Conservation (phyloP, 2,888 invertebrate species). For the Phengaris alcon region DNA sequence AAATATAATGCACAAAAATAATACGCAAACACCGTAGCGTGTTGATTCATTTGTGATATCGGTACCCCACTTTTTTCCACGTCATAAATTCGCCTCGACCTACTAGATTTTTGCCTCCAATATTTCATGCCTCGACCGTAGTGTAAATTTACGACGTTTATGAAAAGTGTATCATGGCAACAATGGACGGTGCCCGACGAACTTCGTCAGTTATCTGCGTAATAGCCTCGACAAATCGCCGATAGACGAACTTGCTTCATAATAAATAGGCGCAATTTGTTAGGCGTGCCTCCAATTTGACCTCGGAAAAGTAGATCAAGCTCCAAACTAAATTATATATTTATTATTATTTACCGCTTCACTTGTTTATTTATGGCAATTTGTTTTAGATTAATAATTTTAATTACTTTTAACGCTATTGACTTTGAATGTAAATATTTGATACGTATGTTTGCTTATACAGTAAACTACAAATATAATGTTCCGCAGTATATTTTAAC, state of each 20-base stretch:
- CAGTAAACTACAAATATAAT: no score
- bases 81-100: conserved; percentile 18
- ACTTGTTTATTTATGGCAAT: conserved; percentile 19
- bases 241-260: conserved; percentile 62
- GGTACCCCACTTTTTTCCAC: background rate
- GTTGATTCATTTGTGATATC: background rate
- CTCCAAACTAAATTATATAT: conserved; percentile 36
- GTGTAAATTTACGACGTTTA: conserved; percentile 12
- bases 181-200: conserved; percentile 42
- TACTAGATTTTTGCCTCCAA: conserved; percentile 17
- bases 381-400: background rate
- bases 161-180: conserved; percentile 23
- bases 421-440: background rate
- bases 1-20: background rate
- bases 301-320: conserved; percentile 49
- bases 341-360: conserved; percentile 29
- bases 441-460: background rate
- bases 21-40: background rate
- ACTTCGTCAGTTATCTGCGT: conserved; percentile 55
- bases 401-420: background rate
- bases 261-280: conserved; percentile 68
- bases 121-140: background rate
- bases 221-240: conserved; percentile 64
- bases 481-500: no score
- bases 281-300: conserved; percentile 47